Conservation (phyloP, 2,888 invertebrate genomes). For the Tiphia femorata region DNA sequence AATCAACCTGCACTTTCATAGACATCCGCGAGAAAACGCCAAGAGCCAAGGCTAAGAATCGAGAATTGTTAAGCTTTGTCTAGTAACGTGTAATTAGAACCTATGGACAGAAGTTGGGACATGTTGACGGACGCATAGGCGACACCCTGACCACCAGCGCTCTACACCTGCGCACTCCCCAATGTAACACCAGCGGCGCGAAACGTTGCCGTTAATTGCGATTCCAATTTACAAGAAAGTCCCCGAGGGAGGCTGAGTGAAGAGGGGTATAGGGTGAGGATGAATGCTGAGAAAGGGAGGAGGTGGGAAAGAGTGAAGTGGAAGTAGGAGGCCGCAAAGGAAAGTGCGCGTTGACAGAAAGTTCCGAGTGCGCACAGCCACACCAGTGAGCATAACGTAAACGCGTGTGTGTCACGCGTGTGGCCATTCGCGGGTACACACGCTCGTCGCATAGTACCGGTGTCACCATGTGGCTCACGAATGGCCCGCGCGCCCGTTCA, state of each 20-base stretch:
- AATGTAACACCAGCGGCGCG: slow-evolving; percentile 16
- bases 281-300: background rate
- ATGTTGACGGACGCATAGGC: slow-evolving; percentile 10
- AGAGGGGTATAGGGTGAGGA: no score
- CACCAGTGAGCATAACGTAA: background rate
- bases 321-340: background rate
- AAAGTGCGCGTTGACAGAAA: background rate
- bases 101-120: background rate
- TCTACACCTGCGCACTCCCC: background rate
- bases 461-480: background rate
- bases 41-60: no score
- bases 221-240: slow-evolving; percentile 28
- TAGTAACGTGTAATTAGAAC: no score
- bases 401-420: background rate
- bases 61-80: no score
- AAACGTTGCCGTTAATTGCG: slow-evolving; percentile 31
- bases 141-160: background rate
- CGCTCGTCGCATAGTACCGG: background rate
- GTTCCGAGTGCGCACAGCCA: background rate
- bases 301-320: background rate
- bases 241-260: background rate
- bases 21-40: no score
- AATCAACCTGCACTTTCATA: no score
- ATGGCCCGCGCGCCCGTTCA: slow-evolving; percentile 4
- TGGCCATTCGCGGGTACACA: background rate